Evolutionary conservation across 2,888 invertebrate species (phyloP).

Genomic region (Magallana nippona): DNA sequence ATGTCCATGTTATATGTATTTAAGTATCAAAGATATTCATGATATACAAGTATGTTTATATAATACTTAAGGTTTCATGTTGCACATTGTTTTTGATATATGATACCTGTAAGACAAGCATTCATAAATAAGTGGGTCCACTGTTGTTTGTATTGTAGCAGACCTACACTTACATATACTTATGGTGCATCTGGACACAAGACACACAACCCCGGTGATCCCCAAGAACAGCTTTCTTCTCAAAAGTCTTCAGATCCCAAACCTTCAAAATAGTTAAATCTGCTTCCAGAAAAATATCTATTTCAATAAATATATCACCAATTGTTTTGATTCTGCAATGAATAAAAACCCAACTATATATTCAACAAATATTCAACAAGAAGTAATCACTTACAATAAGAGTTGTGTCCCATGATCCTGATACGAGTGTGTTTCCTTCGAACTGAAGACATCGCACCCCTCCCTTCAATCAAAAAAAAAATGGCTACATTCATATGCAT

Average conservation of each 20-base stretch:
- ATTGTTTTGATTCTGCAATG: too few species aligned
- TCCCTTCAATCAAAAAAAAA: slow-evolving; percentile 60
- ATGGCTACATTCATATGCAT: not conserved
- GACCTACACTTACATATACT: slow-evolving; percentile 70
- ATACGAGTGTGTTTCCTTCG: slow-evolving; percentile 70
- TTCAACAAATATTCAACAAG: not conserved
- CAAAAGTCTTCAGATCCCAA: slow-evolving; percentile 75
- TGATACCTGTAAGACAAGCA: too few species aligned
- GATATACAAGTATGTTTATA: too few species aligned
- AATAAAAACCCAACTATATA: too few species aligned
- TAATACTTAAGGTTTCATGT: too few species aligned
- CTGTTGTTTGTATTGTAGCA: too few species aligned
- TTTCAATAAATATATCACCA: too few species aligned
- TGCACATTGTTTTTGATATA: too few species aligned
- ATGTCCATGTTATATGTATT: too few species aligned
- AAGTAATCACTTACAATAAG: slow-evolving; percentile 69
- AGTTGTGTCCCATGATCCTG: slow-evolving; percentile 78
- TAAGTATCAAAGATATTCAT: too few species aligned
- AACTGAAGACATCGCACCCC: slow-evolving; percentile 74
- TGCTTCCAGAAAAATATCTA: not conserved
- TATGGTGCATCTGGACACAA: slow-evolving; percentile 67
- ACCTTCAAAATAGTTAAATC: slow-evolving; percentile 62
- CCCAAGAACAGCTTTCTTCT: slow-evolving; percentile 64
- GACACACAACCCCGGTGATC: slow-evolving; percentile 75
- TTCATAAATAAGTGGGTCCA: too few species aligned